Conservation (phyloP, 1,140 invertebrate species). For the Littorina saxatilis region DNA sequence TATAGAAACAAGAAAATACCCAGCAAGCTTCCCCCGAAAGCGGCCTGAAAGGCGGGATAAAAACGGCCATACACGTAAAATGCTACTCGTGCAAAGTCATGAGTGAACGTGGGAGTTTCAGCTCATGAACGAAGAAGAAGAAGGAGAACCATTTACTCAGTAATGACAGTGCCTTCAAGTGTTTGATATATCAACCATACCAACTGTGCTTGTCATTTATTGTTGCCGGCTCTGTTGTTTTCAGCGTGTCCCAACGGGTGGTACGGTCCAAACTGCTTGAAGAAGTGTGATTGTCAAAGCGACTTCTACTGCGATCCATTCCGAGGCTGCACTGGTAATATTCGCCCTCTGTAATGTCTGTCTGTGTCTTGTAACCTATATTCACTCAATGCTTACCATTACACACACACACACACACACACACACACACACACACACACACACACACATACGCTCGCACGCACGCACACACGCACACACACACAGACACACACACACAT, state of each 20-base stretch:
- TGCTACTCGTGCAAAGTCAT: too few relatives aligned
- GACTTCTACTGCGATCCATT: background rate
- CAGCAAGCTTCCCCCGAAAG: too few relatives aligned
- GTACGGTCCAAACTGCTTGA: background rate
- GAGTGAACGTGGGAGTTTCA: too few relatives aligned
- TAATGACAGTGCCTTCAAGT: background rate
- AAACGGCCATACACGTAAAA: too few relatives aligned
- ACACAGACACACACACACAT: background rate
- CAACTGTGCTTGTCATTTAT: background rate
- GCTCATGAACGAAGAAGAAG: too few relatives aligned
- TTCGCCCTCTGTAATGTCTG: too few relatives aligned
- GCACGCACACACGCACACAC: slow-evolving; percentile 1
- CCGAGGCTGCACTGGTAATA: background rate
- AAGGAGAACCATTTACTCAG: too few relatives aligned
- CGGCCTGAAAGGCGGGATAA: too few relatives aligned
- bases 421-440: background rate
- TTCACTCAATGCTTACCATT: background rate
- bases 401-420: too few relatives aligned
- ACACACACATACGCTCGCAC: background rate
- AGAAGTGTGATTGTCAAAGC: background rate
- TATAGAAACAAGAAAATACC: too few relatives aligned
- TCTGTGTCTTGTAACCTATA: too few relatives aligned
- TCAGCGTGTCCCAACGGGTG: slow-evolving; percentile 9
- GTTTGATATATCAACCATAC: background rate
- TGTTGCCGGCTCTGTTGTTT: background rate